A percentile compares a stretch with the other conserved stretches of the same genome.
These are phyloP conservation scores for Metopia argyrocephala DNA, from an alignment of 2,888 invertebrate genomes.

Conservation along the genomic window DNA sequence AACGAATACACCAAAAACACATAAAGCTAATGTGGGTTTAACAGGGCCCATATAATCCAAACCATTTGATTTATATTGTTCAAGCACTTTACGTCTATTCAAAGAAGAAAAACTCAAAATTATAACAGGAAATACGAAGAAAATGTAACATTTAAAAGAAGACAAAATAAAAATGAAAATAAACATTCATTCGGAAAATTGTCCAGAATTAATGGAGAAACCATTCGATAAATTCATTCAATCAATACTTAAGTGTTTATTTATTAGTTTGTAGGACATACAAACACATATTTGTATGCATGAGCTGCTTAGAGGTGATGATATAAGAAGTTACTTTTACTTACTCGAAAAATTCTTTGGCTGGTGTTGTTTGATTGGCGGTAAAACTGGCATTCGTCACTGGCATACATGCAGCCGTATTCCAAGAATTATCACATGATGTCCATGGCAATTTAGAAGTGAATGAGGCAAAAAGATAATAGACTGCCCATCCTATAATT, in stretches of 20 bases:
- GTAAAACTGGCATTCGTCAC: constrained; percentile 81
- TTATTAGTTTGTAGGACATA: background rate
- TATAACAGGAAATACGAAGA: background rate
- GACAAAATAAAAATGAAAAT: constrained; percentile 26
- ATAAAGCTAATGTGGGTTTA: constrained; percentile 92
- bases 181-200: constrained; percentile 51
- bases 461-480: constrained; percentile 92
- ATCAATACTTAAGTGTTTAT: constrained; percentile 40
- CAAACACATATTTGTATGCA: background rate
- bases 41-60: constrained; percentile 92
- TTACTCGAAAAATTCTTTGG: constrained; percentile 94
- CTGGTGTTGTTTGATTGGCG: constrained; percentile 85
- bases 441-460: constrained; percentile 91
- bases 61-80: constrained; percentile 89
- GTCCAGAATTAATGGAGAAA: constrained; percentile 33
- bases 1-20: constrained; percentile 93
- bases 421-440: constrained; percentile 91
- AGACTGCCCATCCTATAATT: constrained; percentile 97
- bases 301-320: no score
- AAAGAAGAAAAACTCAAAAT: constrained; percentile 4
- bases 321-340: no score
- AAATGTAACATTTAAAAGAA: constrained; percentile 2
- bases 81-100: constrained; percentile 89
- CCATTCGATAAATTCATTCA: constrained; percentile 55
- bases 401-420: constrained; percentile 87